A percentile compares a stretch with the other conserved stretches of the same genome.
Evolutionary conservation across 2,113 vertebrate genomes (phyloP).

Genomic region (Calidris pygmaea): DNA sequence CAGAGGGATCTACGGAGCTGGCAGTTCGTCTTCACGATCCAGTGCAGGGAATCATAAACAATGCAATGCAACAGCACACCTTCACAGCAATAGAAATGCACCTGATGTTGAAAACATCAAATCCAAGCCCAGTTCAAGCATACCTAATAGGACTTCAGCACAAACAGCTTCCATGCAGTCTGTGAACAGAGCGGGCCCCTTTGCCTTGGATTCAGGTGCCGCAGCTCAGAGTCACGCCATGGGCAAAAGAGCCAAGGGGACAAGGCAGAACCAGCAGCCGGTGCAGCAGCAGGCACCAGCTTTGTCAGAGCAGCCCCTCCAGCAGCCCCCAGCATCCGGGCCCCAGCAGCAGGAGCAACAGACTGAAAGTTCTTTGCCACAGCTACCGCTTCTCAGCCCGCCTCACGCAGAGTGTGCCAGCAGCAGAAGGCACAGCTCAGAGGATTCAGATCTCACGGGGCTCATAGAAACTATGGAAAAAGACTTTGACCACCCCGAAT

Average conservation of each 20-base stretch:
- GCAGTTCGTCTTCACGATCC: slow-evolving; percentile 75
- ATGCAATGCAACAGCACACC: slow-evolving; percentile 70
- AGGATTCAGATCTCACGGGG: slow-evolving; percentile 88
- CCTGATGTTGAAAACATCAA: slow-evolving; percentile 81
- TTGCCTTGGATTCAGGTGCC: slow-evolving; percentile 72
- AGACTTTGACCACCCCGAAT: slow-evolving; percentile 90
- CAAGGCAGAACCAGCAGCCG: slow-evolving; percentile 69
- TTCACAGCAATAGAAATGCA: slow-evolving; percentile 76
- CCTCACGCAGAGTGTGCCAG: slow-evolving; percentile 66
- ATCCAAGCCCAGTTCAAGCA: slow-evolving; percentile 75
- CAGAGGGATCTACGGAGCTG: slow-evolving; percentile 82
- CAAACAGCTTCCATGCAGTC: slow-evolving; percentile 74
- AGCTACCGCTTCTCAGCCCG: slow-evolving; percentile 1
- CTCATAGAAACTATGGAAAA: slow-evolving; percentile 96
- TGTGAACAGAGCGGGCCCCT: slow-evolving; percentile 68
- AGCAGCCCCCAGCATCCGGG: slow-evolving; percentile 67
- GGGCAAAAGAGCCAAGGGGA: slow-evolving; percentile 79
- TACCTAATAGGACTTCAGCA: slow-evolving; percentile 77
- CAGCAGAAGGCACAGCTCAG: slow-evolving; percentile 79
- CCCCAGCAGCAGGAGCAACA: slow-evolving; percentile 74
- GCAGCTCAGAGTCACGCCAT: slow-evolving; percentile 72
- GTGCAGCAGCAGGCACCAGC: slow-evolving; percentile 67
- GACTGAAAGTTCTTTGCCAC: slow-evolving; percentile 66
- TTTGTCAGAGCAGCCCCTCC: slow-evolving; percentile 74
- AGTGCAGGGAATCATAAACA: slow-evolving; percentile 79